Base-by-base conservation (phyloP, 1,140 invertebrate genomes). In the Planococcus citri region DNA sequence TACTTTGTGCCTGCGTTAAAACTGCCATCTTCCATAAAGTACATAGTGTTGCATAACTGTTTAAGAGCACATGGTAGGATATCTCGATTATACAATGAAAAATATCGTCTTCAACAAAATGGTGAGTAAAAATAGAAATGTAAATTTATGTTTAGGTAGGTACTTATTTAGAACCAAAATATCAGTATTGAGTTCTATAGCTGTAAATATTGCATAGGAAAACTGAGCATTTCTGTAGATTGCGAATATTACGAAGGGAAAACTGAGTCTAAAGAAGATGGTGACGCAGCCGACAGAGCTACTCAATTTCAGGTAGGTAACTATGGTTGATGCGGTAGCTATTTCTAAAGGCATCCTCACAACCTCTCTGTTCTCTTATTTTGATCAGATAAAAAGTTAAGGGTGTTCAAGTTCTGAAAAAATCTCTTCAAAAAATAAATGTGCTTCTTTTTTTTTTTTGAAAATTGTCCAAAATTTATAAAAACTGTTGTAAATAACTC, bases 41-140 rank as follows among this genome's bases (percentile, higher is more conserved):
- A 87, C 73, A 76, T 84, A 0, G 86, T 84, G 71, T 83, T 79
- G 0, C 85, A 87, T 72, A 86, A 84, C 73, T 71, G 86, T 14
- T 74, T 87, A 4, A 83, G 83, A 73, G 82, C 86, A 0, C 86
- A 88, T 73, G 86, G 85, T 0, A 83, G 80, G 73, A 84, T 80
- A 10, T 86, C 84, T 70, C 82, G 84, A 72, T 79, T 89, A 70
- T 90, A 88, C 73, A 78, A 88, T 60, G 75, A 81, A 1, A 77
- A 85, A 70, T 89, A 86, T 75, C 80, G 83, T 71, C 33, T 76
- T 8, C 73, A 74, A 10, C 84, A 87, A 73, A 79, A 82, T 74
- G 86, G 85, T 33, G 29, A 12, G 24, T 69, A 17, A 17, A 69
- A 1, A 68, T n/a, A 37, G 27, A 57, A 22, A 58, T 37, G 22